Percentiles rank a stretch among this genome's conserved stretches.
Evolutionary conservation across 2,113 vertebrate genomes (phyloP).

Genomic region (Eonycteris spelaea): DNA sequence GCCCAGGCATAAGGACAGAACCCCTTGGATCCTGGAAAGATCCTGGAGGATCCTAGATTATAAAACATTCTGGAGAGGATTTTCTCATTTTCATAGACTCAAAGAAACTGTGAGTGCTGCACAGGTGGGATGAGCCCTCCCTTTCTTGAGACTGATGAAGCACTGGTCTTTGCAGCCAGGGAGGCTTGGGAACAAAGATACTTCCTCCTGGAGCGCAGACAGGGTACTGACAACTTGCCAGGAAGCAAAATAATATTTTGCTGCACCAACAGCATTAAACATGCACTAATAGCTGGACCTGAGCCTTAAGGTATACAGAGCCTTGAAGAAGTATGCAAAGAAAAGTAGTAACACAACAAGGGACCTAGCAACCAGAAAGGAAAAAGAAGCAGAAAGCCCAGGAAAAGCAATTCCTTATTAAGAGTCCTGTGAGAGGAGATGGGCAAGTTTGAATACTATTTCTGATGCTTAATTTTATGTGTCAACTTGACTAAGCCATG

Average conservation of each 20-base stretch:
- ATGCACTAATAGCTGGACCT: neutral
- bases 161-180: neutral
- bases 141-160: neutral
- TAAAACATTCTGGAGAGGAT: neutral
- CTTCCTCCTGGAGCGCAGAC: neutral
- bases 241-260: neutral
- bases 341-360: neutral
- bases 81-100: neutral
- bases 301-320: neutral
- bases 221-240: neutral
- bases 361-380: neutral
- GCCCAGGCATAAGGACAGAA: neutral
- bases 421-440: neutral
- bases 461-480: neutral
- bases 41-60: neutral
- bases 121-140: neutral
- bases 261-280: neutral
- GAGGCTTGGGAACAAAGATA: neutral
- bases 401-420: neutral
- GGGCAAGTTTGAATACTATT: neutral
- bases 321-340: neutral
- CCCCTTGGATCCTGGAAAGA: neutral
- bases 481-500: neutral
- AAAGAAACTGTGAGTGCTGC: neutral
- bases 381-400: neutral